phyloP scores from a whole-genome alignment of 2,888 invertebrate species.

The Pseudanteris insignis region DNA sequence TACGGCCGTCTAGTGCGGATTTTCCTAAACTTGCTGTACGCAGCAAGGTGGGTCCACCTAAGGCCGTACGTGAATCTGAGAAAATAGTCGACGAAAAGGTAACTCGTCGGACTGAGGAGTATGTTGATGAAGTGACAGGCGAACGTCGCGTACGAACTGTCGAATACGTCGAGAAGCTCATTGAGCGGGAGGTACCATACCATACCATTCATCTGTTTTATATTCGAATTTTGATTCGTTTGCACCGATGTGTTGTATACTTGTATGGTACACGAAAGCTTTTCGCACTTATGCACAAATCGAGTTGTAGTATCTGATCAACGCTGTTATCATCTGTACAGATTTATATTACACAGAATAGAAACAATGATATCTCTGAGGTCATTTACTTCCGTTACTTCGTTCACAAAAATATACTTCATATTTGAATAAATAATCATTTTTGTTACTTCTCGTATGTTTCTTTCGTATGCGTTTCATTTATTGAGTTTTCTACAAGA shows the following conservation, averaged over 20 bases:
- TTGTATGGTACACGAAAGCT: conserved; percentile 39
- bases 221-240: no score
- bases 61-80: conserved; percentile 88
- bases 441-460: no score
- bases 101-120: conserved; percentile 87
- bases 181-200: conserved; percentile 93
- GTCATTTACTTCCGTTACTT: no score
- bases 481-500: no score
- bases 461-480: no score
- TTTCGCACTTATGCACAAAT: conserved; percentile 29
- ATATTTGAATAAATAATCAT: no score
- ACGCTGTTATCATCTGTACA: no score
- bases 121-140: conserved; percentile 85
- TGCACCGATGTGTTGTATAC: conserved; percentile 32
- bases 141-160: conserved; percentile 88
- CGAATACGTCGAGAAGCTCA: conserved; percentile 94
- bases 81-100: conserved; percentile 89
- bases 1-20: conserved; percentile 74
- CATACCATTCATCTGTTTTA: conserved; percentile 43
- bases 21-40: conserved; percentile 88
- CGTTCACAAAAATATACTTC: no score
- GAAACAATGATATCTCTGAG: no score
- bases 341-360: no score
- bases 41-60: conserved; percentile 83
- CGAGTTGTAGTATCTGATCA: conserved; percentile 27